A percentile compares a stretch with the other conserved stretches of the same genome.
Conservation (phyloP, 2,888 invertebrate species). For the Andrena hattorfiana region DNA sequence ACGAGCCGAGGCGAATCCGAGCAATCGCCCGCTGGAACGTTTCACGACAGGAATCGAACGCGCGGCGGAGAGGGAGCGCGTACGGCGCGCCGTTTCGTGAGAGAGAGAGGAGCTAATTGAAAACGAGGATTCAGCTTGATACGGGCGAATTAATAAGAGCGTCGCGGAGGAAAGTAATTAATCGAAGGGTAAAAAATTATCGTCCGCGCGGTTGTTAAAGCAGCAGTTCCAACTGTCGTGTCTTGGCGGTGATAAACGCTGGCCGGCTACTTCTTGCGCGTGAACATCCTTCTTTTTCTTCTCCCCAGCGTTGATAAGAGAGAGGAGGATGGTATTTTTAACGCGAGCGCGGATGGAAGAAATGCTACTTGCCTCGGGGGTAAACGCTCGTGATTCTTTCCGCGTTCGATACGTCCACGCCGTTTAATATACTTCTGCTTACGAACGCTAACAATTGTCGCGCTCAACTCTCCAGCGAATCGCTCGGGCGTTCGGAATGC, state of each 20-base stretch:
- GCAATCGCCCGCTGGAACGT: neutral
- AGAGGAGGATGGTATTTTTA: constrained; percentile 24
- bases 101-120: constrained; percentile 26
- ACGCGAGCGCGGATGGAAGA: neutral
- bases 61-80: neutral
- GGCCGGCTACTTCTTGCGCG: neutral
- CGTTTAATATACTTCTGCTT: neutral
- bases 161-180: constrained; percentile 32
- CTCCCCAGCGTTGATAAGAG: neutral
- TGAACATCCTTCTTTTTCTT: constrained; percentile 3
- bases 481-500: constrained; percentile 1
- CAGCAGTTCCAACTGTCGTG: constrained; percentile 11
- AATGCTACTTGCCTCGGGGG: neutral
- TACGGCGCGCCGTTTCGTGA: neutral
- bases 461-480: neutral
- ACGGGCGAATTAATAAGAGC: constrained; percentile 36
- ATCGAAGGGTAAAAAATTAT: constrained; percentile 56
- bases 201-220: constrained; percentile 43
- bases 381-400: neutral
- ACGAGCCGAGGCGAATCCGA: constrained; percentile 40
- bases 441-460: neutral
- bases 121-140: constrained; percentile 36
- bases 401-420: constrained; percentile 24
- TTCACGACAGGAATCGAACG: neutral
- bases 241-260: constrained; percentile 14